These are phyloP conservation scores for Scelioninae gen. 1 DNA, from an alignment of 2,888 invertebrate genomes.

Conservation along the genomic window DNA sequence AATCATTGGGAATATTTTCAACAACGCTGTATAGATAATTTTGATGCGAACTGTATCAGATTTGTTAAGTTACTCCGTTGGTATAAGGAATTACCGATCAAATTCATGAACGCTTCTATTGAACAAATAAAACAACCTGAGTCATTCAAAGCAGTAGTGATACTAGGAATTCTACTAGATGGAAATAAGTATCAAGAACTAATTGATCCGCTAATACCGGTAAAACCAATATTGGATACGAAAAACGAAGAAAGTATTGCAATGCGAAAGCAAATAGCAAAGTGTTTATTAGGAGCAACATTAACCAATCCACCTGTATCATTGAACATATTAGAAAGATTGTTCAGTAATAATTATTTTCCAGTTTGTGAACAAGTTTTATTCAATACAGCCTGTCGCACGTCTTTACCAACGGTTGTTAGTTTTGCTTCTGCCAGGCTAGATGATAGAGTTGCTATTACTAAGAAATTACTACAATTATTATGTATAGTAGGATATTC, in stretches of 20 bases:
- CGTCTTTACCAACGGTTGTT: slow-evolving; percentile 61
- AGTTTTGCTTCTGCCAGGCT: slow-evolving; percentile 72
- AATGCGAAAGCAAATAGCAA: not conserved
- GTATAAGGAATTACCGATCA: slow-evolving; percentile 78
- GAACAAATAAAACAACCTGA: slow-evolving; percentile 7
- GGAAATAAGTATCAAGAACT: slow-evolving; percentile 71
- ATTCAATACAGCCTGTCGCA: slow-evolving; percentile 60
- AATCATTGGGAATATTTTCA: not conserved
- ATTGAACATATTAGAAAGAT: slow-evolving; percentile 55
- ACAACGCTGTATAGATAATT: not conserved
- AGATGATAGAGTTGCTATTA: slow-evolving; percentile 75
- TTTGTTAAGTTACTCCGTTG: slow-evolving; percentile 76
- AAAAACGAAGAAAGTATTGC: not conserved
- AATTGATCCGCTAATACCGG: slow-evolving; percentile 73
- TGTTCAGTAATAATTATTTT: slow-evolving; percentile 60
- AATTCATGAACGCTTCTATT: slow-evolving; percentile 69
- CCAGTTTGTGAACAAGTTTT: not conserved
- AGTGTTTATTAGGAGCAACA: not conserved
- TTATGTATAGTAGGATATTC: slow-evolving; percentile 70
- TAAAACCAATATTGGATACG: not conserved
- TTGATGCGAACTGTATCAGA: not conserved
- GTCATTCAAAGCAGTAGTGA: slow-evolving; percentile 3
- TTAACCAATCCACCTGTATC: slow-evolving; percentile 77
- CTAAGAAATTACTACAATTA: slow-evolving; percentile 79
- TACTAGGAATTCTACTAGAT: slow-evolving; percentile 74